Conservation (phyloP, 2,113 vertebrate genomes). For the Pelmatolapia mariae region DNA sequence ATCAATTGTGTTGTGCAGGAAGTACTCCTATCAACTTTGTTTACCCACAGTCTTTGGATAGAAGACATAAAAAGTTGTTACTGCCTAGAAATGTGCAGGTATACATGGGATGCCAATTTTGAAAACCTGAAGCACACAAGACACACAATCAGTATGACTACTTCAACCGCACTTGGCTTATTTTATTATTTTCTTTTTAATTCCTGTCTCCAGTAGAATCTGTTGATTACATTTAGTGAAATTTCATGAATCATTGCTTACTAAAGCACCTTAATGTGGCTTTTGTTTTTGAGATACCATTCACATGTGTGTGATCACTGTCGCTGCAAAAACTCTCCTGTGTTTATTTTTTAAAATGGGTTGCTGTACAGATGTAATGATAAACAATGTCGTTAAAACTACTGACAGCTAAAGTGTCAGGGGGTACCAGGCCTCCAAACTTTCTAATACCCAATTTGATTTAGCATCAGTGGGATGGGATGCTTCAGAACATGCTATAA, state of each 20-base stretch:
- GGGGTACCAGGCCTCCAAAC: neutral
- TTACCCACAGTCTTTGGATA: neutral
- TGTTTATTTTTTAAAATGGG: neutral
- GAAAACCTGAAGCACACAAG: neutral
- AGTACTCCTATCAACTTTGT: constrained; percentile 8
- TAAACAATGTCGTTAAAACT: neutral
- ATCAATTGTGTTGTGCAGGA: constrained; percentile 47
- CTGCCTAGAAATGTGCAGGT: neutral
- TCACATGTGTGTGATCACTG: neutral
- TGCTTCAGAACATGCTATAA: neutral
- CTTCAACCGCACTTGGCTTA: neutral
- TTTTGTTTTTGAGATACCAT: neutral
- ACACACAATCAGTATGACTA: neutral
- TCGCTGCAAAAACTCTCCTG: neutral
- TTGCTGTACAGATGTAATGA: neutral
- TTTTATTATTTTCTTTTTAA: neutral
- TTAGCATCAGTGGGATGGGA: neutral
- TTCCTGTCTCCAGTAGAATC: neutral
- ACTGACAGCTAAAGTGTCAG: neutral
- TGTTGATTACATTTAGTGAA: neutral
- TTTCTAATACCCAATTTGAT: neutral
- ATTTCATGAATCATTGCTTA: neutral
- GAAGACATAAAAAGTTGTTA: neutral
- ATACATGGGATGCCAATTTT: neutral
- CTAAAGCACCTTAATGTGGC: neutral